Conservation (phyloP, 2,113 vertebrate genomes). For the Ginglymostoma cirratum region DNA sequence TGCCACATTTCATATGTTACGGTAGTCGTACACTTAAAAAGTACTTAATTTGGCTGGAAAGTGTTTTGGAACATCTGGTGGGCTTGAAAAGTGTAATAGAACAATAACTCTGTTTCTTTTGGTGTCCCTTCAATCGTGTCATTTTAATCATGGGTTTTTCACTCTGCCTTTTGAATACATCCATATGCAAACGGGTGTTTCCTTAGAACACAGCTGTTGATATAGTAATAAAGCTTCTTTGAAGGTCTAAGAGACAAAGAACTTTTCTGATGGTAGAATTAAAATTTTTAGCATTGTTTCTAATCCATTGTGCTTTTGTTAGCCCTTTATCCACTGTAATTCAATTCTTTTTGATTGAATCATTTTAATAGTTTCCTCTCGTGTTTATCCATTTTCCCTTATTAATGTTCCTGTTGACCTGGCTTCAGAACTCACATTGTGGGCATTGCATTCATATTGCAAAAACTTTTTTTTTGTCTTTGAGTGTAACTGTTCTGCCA, state of each 20-base stretch:
- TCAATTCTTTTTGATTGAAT: background rate
- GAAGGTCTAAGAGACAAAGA: background rate
- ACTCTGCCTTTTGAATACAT: background rate
- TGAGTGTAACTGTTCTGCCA: background rate
- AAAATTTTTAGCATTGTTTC: background rate
- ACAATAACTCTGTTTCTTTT: background rate
- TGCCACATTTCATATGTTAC: no score
- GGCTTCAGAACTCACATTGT: background rate
- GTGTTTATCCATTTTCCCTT: background rate
- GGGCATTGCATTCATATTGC: background rate
- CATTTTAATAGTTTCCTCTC: background rate
- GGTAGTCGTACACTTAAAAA: no score
- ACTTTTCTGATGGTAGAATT: background rate
- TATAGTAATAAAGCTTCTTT: background rate
- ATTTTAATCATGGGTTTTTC: background rate
- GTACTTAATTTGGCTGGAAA: background rate
- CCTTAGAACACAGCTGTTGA: background rate
- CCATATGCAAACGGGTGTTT: background rate
- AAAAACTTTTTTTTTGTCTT: background rate
- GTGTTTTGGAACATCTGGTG: background rate
- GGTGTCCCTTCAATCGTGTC: background rate
- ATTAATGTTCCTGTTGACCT: background rate
- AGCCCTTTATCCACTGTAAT: background rate
- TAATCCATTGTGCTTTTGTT: background rate
- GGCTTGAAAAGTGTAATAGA: background rate